Evolutionary conservation across 2,888 invertebrate species (phyloP), one percentile per base, ranked within the genome.

Genomic region (Ophion slaviceki): DNA sequence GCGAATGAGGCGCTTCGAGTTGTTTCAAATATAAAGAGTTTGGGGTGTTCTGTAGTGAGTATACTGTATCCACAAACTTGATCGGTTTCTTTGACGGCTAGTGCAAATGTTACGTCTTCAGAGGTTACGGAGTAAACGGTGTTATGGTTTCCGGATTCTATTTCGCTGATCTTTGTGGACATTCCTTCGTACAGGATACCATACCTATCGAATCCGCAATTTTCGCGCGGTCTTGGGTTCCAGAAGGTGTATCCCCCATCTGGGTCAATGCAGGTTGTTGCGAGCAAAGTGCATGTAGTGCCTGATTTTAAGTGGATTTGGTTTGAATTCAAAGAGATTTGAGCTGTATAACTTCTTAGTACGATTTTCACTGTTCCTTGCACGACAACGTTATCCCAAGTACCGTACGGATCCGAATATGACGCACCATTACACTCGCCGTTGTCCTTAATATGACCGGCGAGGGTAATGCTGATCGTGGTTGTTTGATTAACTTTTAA

Each of bases 141-240:
- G 36, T 71, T 57, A 5, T 45, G 24, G 14, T 67, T 32, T 11
- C 11, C 7, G n/a, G 57, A 45, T 57, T 32, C 40, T 6, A 62
- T 24, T 2, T 80, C 77, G 17, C 20, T 57, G 8, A 83, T 85
- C 32, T 82, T 82, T n/a, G 53, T 70, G 2, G 82, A 80, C 2
- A 24, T 5, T 14, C 86, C 87, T 45, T 84, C 80, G 64, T 78
- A 86, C 8, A 87, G 68, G 36, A 85, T 64, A 10, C 80, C 76
- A 36, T 83, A 86, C 17, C 61, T 62, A 6, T 79, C 45, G 11
- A 82, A 71, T 32, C 28, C 57, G 64, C 86, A 85, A 40, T 62
- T 66, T 11, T 82, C 80, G 2, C 28, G 59, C 0, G 80, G 80
- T n/a, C 64, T 61, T 36, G 66, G 2, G 6, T 59, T 28, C 84